Evolutionary conservation across 2,113 vertebrate genomes (phyloP).

Genomic region (Menura novaehollandiae): DNA sequence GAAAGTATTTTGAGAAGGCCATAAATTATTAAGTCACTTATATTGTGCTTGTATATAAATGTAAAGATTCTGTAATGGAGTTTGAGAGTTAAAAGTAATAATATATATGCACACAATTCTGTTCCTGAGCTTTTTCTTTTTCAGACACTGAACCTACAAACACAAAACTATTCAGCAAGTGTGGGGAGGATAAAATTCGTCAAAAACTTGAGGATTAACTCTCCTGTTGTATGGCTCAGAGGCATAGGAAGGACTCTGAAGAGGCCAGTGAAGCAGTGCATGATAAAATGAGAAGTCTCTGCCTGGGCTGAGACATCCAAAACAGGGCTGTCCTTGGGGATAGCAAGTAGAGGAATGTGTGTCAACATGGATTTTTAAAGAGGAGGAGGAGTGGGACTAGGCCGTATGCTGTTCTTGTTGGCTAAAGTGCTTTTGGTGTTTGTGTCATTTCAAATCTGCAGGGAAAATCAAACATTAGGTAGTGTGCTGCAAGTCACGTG

Average conservation of each 20-base stretch:
- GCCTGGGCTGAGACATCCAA: background rate
- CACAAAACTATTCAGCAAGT: background rate
- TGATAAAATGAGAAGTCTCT: background rate
- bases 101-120: background rate
- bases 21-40: background rate
- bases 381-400: background rate
- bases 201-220: background rate
- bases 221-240: background rate
- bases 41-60: background rate
- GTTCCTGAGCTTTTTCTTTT: background rate
- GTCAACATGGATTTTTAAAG: background rate
- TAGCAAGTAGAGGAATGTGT: background rate
- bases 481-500: background rate
- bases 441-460: background rate
- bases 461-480: background rate
- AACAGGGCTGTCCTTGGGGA: background rate
- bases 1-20: background rate
- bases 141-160: background rate
- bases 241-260: background rate
- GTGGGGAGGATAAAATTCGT: background rate
- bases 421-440: background rate
- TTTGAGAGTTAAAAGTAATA: background rate
- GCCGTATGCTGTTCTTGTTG: rapidly evolving
- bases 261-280: background rate
- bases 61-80: background rate